A percentile compares a stretch with the other conserved stretches of the same genome.
Conservation (phyloP, 2,113 vertebrate genomes). For the Numenius arquata region DNA sequence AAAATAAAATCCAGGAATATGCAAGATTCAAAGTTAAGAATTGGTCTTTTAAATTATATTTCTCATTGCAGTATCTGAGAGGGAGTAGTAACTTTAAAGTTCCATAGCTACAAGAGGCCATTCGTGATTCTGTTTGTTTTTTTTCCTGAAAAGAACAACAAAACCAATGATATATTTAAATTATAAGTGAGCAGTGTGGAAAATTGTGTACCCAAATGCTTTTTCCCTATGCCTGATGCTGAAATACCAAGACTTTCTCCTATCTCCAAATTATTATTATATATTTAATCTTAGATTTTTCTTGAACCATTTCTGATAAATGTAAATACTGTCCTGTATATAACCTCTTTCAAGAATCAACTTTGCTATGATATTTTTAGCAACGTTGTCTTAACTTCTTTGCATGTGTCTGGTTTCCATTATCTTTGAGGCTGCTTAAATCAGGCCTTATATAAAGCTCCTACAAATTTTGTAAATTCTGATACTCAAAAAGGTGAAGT, state of each 20-base stretch:
- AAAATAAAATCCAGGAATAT: not conserved
- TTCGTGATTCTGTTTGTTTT: not conserved
- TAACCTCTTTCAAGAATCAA: not conserved
- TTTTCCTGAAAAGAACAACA: not conserved
- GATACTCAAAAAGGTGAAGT: not conserved
- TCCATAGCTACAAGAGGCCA: not conserved
- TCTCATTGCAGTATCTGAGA: not conserved
- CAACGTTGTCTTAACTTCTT: not conserved
- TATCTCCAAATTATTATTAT: not conserved
- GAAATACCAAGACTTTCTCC: not conserved
- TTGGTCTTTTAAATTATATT: not conserved
- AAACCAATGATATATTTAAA: not conserved
- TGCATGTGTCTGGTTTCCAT: not conserved
- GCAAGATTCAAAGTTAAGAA: not conserved
- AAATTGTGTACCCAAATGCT: not conserved
- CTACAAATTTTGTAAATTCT: not conserved
- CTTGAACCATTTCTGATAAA: not conserved
- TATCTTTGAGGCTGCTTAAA: not conserved
- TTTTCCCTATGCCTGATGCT: not conserved
- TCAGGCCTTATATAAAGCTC: not conserved
- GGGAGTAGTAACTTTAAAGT: not conserved
- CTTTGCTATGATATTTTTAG: not conserved
- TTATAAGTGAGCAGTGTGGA: not conserved
- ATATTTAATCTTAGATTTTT: not conserved
- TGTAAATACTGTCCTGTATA: not conserved